Evolutionary conservation across 2,113 vertebrate species (phyloP).

Genomic region (Tragelaphus scriptus): DNA sequence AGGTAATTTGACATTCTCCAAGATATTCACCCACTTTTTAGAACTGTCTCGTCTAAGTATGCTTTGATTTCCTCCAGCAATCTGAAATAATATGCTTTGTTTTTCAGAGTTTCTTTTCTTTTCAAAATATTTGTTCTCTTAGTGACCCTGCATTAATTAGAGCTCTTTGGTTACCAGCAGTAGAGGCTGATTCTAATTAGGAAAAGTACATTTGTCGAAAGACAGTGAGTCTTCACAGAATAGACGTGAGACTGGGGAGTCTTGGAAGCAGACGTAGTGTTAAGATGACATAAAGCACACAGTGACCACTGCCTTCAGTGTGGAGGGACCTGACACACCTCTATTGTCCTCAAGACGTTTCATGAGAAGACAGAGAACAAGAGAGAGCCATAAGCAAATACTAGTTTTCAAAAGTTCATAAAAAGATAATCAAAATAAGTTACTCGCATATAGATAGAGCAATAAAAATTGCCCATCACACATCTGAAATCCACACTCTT

Average conservation of each 20-base stretch:
- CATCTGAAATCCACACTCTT: slow-evolving; percentile 57
- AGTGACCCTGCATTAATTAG: not conserved
- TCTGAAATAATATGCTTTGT: not conserved
- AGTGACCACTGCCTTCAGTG: not conserved
- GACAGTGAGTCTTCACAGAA: not conserved
- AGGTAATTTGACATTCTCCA: not conserved
- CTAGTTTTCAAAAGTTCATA: slow-evolving; percentile 35
- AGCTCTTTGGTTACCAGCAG: not conserved
- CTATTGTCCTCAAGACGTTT: not conserved
- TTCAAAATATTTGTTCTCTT: not conserved
- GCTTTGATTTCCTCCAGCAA: not conserved
- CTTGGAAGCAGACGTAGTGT: not conserved
- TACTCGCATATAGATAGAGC: slow-evolving; percentile 53
- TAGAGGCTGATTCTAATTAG: not conserved
- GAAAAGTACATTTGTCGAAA: not conserved
- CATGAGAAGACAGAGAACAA: not conserved
- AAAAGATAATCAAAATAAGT: slow-evolving; percentile 60
- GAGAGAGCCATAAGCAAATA: not conserved
- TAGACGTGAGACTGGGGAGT: not conserved
- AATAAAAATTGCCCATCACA: slow-evolving; percentile 59
- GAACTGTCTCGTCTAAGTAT: not conserved
- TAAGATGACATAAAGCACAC: not conserved
- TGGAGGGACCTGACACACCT: not conserved
- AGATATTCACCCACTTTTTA: not conserved
- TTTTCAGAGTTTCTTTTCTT: not conserved